Base-by-base conservation (phyloP, 2,797 vertebrate genomes). In the Arnoldichthys spilopterus region DNA sequence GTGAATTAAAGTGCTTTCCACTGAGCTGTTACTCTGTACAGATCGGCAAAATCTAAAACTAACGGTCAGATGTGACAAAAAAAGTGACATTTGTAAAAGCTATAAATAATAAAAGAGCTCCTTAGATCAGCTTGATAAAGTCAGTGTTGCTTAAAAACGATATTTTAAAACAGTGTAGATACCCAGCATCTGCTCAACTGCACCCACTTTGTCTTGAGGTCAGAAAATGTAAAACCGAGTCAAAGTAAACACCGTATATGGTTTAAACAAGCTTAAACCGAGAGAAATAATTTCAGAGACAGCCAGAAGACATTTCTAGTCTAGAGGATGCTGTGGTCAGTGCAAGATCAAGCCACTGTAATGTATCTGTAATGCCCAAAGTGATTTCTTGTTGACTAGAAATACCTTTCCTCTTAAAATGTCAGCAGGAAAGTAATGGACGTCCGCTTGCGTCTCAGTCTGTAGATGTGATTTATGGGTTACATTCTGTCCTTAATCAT, bases 241-340 rank as follows among this genome's bases (percentile, higher is more conserved):
- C 11, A 76, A 71, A 72, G 68, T 74, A 70, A 79, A 67, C 61
- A 67, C 22, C 13, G 28, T 37, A 4, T 32, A 34, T 64, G 76
- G 28, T 54, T 74, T 62, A 18, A 70, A 71, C 15, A 22, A 66
- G 61, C 24, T n/a, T 37, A 34, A 64, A 58, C 32, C 68, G 56
- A 64, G n/a, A 54, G 54, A 16, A 70, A 72, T 51, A 20, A 11
- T 32, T 84, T 88, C 77, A 82, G 77, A 79, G 83, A 87, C 62
- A 77, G 53, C 45, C 34, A 73, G 2, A 67, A 32, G 5, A 22
- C 34, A 9, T 53, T 53, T 32, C 20, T 49, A 68, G 24, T 30
- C 24, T 22, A 30, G 45, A 70, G 66, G 24, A 69, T 4, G 32
- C 9, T 32, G 18, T n/a, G 16, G 26, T 13, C 68, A 54, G 68